phyloP scores from a whole-genome alignment of 2,113 vertebrate genomes.

The Lynx canadensis region DNA sequence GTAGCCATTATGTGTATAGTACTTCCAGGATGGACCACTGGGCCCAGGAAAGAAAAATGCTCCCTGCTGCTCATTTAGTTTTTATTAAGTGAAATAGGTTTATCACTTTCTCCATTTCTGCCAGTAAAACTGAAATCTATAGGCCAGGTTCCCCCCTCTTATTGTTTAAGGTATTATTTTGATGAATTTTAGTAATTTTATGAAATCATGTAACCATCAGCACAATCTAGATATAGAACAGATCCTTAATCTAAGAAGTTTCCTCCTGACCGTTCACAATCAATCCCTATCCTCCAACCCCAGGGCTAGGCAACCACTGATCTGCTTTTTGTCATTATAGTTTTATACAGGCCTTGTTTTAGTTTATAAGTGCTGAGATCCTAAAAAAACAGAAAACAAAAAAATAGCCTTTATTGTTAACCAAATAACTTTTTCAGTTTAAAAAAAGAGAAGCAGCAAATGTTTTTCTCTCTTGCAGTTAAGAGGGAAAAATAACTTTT shows the following conservation, averaged over 20 bases:
- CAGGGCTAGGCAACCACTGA: neutral
- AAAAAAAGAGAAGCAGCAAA: neutral
- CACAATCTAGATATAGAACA: neutral
- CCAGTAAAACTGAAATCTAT: neutral
- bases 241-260: neutral
- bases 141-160: neutral
- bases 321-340: neutral
- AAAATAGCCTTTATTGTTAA: neutral
- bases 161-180: slow-evolving; percentile 4
- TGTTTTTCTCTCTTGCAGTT: neutral
- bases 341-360: neutral
- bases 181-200: neutral
- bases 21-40: neutral
- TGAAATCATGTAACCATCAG: neutral
- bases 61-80: neutral
- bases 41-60: neutral
- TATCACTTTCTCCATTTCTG: neutral
- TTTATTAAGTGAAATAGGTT: neutral
- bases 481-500: neutral
- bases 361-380: neutral
- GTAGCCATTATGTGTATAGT: neutral
- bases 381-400: neutral
- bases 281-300: neutral
- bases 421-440: neutral
- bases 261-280: neutral